Conservation (phyloP, 2,113 vertebrate genomes). For the Antechinus stuartii region DNA sequence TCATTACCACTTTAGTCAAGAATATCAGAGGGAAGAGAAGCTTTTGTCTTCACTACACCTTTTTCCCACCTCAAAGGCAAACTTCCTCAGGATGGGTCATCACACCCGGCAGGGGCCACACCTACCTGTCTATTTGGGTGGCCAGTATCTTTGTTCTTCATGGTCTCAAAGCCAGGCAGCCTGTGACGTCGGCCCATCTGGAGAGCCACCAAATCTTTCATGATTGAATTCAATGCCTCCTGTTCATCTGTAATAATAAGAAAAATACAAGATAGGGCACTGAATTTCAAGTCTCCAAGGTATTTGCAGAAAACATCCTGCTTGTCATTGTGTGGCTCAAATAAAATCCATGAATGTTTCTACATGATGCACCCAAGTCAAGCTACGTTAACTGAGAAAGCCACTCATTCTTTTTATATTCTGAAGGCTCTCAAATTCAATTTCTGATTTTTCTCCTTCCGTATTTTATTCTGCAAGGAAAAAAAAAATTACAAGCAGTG, state of each 20-base stretch:
- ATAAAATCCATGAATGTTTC: slow-evolving; percentile 11
- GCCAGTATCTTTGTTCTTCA: slow-evolving; percentile 89
- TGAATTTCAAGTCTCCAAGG: neutral
- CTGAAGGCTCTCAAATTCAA: slow-evolving; percentile 43
- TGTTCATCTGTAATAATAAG: slow-evolving; percentile 90
- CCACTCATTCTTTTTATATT: slow-evolving; percentile 44
- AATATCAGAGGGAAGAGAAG: neutral
- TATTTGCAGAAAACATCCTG: slow-evolving; percentile 15
- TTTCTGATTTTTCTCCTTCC: slow-evolving; percentile 21
- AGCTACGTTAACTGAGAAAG: neutral
- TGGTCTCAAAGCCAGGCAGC: slow-evolving; percentile 87
- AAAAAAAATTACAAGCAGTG: slow-evolving; percentile 42
- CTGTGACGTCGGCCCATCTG: slow-evolving; percentile 94
- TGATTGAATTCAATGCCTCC: slow-evolving; percentile 98
- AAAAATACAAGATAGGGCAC: slow-evolving; percentile 37
- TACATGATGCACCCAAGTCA: neutral
- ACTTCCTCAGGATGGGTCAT: neutral
- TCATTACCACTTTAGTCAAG: slow-evolving; percentile 29
- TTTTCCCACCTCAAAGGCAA: slow-evolving; percentile 52
- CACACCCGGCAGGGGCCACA: neutral
- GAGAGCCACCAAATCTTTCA: slow-evolving; percentile 98
- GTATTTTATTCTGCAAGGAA: slow-evolving; percentile 1
- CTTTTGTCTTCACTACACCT: slow-evolving; percentile 41
- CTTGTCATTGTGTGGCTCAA: slow-evolving; percentile 28
- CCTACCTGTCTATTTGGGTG: slow-evolving; percentile 91